phyloP scores from a whole-genome alignment of 2,797 vertebrate species.

The Chiroxiphia lanceolata region DNA sequence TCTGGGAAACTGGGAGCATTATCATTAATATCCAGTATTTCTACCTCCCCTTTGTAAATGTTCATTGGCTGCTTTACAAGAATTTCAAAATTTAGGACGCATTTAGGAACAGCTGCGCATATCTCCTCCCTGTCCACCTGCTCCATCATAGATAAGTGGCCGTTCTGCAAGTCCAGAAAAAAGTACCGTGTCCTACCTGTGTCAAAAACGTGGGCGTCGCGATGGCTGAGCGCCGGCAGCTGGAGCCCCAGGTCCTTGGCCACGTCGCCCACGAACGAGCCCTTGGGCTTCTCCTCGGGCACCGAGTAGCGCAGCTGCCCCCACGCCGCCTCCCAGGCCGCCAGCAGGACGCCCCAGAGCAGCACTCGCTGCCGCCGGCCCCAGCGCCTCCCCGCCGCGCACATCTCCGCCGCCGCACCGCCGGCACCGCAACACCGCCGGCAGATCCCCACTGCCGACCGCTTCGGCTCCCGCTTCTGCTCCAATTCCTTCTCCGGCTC shows the following conservation, averaged over 20 bases:
- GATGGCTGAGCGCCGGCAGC: rapidly evolving
- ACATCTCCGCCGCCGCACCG: background rate
- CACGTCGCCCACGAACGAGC: conserved; percentile 64
- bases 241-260: background rate
- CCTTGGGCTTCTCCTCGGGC: conserved; percentile 82
- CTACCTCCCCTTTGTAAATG: background rate
- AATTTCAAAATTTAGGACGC: background rate
- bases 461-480: background rate
- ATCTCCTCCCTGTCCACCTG: conserved; percentile 2
- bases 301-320: conserved; percentile 82
- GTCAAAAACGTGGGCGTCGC: background rate
- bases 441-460: rapidly evolving
- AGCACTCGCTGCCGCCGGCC: background rate
- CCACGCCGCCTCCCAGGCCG: background rate
- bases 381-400: background rate
- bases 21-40: background rate
- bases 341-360: background rate
- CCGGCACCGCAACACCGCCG: rapidly evolving
- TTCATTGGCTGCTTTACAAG: background rate
- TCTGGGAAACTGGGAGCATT: background rate
- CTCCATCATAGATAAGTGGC: background rate
- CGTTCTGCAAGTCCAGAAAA: background rate
- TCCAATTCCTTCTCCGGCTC: background rate
- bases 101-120: background rate
- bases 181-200: conserved; percentile 55